Conservation (phyloP, 1,140 invertebrate species). For the Globodera ellingtonae region DNA sequence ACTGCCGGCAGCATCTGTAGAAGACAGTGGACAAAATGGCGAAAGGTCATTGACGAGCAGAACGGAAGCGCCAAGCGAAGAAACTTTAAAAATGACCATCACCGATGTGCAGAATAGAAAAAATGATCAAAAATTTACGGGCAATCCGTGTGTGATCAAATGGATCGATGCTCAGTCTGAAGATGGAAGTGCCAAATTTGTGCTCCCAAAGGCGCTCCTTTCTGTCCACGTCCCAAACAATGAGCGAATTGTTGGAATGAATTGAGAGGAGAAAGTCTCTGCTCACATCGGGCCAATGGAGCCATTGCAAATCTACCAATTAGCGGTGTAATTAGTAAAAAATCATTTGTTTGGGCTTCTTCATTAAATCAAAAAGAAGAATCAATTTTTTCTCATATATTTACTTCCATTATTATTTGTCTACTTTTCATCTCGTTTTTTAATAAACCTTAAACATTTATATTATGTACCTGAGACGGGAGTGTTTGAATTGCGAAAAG, state of each 20-base stretch:
- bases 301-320: constrained; percentile 46
- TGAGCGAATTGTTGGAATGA: constrained; percentile 42
- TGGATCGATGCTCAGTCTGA: constrained; percentile 43
- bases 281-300: constrained; percentile 41
- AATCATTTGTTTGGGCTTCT: neutral
- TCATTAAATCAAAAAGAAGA: neutral
- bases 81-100: neutral
- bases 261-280: constrained; percentile 42
- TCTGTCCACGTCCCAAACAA: constrained; percentile 42
- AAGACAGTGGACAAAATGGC: constrained; percentile 3
- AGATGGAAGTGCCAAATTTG: constrained; percentile 33
- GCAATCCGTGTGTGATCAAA: constrained; percentile 40
- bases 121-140: constrained; percentile 1
- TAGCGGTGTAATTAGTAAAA: too few relatives aligned
- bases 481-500: constrained; percentile 31
- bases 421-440: too few relatives aligned
- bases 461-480: constrained; percentile 20
- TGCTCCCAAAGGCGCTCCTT: constrained; percentile 43
- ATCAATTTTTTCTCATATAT: too few relatives aligned
- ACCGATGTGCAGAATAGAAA: neutral
- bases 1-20: neutral
- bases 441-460: too few relatives aligned
- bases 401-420: too few relatives aligned
- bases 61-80: neutral
- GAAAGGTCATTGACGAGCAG: constrained; percentile 15